Evolutionary conservation across 2,797 vertebrate species (phyloP).

Genomic region (Oceanodroma leucorhoa): DNA sequence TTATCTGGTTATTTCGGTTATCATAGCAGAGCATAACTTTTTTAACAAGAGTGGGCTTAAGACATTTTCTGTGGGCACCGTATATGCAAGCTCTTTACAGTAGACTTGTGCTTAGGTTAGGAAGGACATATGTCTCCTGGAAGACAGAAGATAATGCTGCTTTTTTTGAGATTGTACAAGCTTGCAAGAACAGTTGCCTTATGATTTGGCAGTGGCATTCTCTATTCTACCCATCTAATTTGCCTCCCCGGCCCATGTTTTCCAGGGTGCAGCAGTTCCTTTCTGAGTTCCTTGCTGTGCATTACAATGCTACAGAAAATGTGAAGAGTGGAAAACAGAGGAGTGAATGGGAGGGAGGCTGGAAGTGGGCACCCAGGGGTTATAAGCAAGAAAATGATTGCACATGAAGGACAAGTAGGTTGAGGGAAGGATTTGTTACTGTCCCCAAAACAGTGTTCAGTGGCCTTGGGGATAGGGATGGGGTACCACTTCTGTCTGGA

Average conservation of each 20-base stretch:
- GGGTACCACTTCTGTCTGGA: background rate
- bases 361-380: background rate
- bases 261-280: background rate
- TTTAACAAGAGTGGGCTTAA: background rate
- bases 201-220: background rate
- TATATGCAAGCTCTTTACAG: background rate
- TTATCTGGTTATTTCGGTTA: background rate
- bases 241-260: background rate
- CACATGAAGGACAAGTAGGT: background rate
- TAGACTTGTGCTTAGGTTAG: background rate
- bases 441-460: background rate
- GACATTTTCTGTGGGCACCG: rapidly evolving
- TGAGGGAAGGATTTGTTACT: background rate
- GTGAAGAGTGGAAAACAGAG: background rate
- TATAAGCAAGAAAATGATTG: background rate
- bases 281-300: background rate
- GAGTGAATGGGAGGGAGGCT: background rate
- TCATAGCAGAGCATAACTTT: background rate
- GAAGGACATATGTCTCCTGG: background rate
- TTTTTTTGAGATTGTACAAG: background rate
- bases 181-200: background rate
- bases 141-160: background rate
- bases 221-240: background rate
- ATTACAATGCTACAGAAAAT: background rate
- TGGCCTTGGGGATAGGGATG: background rate